Percentiles rank a stretch among this genome's conserved stretches.
These are phyloP conservation scores for Andricus curvator DNA, from an alignment of 2,888 invertebrate species.

Conservation along the genomic window DNA sequence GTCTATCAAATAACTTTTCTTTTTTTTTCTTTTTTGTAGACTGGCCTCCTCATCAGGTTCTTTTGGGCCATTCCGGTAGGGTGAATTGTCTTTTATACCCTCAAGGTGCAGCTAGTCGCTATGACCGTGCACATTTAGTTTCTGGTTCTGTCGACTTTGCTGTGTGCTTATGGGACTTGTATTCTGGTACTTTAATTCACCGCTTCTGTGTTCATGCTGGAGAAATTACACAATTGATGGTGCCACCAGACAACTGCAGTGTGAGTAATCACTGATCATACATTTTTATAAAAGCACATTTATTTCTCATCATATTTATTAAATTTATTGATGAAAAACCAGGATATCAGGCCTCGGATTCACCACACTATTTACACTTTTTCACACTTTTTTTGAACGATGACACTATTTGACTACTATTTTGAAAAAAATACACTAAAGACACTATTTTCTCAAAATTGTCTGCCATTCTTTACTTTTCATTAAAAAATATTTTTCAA, in stretches of 20 bases:
- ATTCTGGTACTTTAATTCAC: slow-evolving; percentile 92
- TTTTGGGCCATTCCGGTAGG: slow-evolving; percentile 93
- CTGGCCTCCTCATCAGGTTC: slow-evolving; percentile 93
- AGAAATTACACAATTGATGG: slow-evolving; percentile 95
- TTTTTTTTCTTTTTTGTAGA: slow-evolving; percentile 79
- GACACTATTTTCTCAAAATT: too few species aligned
- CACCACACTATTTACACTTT: too few species aligned
- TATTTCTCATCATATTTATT: background rate
- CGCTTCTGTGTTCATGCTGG: slow-evolving; percentile 99
- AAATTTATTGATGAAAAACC: too few species aligned
- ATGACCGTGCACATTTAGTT: slow-evolving; percentile 92
- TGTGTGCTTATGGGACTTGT: slow-evolving; percentile 97
- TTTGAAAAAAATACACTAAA: too few species aligned
- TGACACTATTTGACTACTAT: too few species aligned
- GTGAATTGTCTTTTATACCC: slow-evolving; percentile 98
- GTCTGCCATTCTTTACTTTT: too few species aligned
- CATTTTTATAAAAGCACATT: background rate
- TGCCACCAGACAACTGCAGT: slow-evolving; percentile 95
- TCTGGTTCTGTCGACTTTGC: slow-evolving; percentile 99
- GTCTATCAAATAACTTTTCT: too few species aligned
- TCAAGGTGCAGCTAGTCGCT: slow-evolving; percentile 92
- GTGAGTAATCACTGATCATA: slow-evolving; percentile 78
- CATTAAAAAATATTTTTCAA: too few species aligned
- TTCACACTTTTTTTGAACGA: too few species aligned
- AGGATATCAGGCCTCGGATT: too few species aligned